Evolutionary conservation across 2,888 invertebrate genomes (phyloP).

Genomic region (Euplexia lucipara): DNA sequence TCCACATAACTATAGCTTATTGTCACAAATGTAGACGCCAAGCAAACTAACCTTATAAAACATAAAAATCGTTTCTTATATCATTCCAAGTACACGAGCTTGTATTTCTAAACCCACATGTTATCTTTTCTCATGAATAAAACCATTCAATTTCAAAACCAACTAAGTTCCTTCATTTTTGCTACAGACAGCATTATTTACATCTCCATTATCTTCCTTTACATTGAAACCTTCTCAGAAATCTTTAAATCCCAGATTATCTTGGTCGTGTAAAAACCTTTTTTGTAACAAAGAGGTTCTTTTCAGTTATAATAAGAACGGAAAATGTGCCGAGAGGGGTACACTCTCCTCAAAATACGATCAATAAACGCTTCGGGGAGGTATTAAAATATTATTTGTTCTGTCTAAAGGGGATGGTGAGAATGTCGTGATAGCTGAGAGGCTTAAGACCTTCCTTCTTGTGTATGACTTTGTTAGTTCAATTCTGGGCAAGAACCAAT

Average conservation of each 20-base stretch:
- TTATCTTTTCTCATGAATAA: background rate
- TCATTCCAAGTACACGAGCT: background rate
- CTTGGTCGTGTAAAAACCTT: conserved; percentile 45
- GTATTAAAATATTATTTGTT: conserved; percentile 53
- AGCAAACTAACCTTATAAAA: no score
- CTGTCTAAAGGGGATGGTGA: conserved; percentile 9
- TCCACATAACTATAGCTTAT: no score
- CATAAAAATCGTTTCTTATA: background rate
- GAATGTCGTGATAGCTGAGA: no score
- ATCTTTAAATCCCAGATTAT: conserved; percentile 52
- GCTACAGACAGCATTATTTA: conserved; percentile 35
- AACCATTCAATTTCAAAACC: background rate
- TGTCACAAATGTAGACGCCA: no score
- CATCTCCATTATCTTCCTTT: conserved; percentile 35
- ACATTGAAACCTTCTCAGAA: conserved; percentile 24
- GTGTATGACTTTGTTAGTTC: no score
- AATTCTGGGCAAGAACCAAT: no score
- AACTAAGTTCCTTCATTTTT: background rate
- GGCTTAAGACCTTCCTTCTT: no score
- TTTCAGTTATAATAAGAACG: conserved; percentile 40
- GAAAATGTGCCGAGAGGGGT: conserved; percentile 34
- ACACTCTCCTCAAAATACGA: conserved; percentile 38
- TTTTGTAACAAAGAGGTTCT: conserved; percentile 49
- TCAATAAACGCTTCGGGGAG: conserved; percentile 46
- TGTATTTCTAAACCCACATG: background rate